These are phyloP conservation scores for Cassiopea andromeda DNA, from an alignment of 30 jellyfish, hydroid and myxozoan species.

Conservation along the genomic window DNA sequence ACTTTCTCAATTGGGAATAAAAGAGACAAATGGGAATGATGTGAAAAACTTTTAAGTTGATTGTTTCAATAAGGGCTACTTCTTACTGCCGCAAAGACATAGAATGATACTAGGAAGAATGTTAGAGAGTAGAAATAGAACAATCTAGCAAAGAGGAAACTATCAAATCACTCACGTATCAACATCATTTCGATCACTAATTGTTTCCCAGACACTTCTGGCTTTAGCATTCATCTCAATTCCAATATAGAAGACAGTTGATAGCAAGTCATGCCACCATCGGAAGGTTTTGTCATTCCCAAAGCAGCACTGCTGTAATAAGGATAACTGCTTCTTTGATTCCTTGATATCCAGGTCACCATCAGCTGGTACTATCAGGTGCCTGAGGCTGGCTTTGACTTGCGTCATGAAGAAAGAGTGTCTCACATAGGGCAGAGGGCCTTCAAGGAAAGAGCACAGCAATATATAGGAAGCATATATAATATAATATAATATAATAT, in stretches of 20 bases:
- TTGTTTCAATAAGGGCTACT: too few relatives aligned
- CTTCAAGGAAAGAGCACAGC: not conserved
- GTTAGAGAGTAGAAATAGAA: not conserved
- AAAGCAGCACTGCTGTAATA: constrained; percentile 41
- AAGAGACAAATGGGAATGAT: too few relatives aligned
- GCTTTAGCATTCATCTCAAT: constrained; percentile 57
- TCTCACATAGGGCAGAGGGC: constrained; percentile 30
- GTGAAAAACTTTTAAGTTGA: too few relatives aligned
- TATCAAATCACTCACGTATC: constrained; percentile 7
- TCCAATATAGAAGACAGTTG: constrained; percentile 39
- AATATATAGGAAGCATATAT: too few relatives aligned
- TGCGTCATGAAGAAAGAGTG: constrained; percentile 46
- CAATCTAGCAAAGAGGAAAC: not conserved
- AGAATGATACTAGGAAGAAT: too few relatives aligned
- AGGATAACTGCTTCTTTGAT: constrained; percentile 32
- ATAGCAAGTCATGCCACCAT: constrained; percentile 46
- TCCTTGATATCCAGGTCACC: constrained; percentile 20
- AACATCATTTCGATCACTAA: not conserved
- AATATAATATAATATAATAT: too few relatives aligned
- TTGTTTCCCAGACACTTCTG: constrained; percentile 42
- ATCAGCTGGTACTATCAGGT: constrained; percentile 29
- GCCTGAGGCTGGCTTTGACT: constrained; percentile 23
- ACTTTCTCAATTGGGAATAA: too few relatives aligned
- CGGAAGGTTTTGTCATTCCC: constrained; percentile 10
- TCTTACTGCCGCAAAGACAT: too few relatives aligned